Evolutionary conservation across 2,888 invertebrate species (phyloP), one percentile per base, ranked within the genome.

Genomic region (Clanis bilineata): DNA sequence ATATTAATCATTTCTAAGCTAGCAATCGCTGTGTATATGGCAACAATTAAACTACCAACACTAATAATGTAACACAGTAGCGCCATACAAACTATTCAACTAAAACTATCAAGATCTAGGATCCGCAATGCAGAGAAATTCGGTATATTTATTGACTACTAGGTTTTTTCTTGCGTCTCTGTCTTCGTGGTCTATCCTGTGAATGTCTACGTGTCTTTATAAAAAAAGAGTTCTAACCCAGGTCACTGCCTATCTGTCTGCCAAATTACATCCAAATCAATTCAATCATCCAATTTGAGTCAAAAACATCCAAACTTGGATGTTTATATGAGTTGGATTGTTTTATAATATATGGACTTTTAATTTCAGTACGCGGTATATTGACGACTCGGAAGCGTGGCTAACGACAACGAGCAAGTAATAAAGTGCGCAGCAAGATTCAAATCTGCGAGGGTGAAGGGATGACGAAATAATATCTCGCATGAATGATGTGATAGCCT

Each of bases 341-440:
- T n/a, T n/a, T n/a, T n/a, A n/a, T n/a, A n/a, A n/a, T n/a, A n/a
- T n/a, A n/a, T n/a, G n/a, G n/a, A 21, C 60, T 47, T 60, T 36
- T 54, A 54, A 51, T 36, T 47, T 57, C 32, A 25, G 41, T 7
- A 23, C 15, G 25, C 38, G 38, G 18, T 25, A 18, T 23, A 23
- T 58, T 58, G 58, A 51, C 45, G 55, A 59, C 65, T 61, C 58
- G 47, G 59, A 60, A 64, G 67, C 68, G 66, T 62, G 64, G 61
- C 63, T 58, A 56, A 61, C 45, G 63, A 68, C 66, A 66, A 80
- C 71, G 76, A 73, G 76, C 70, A 69, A 73, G 77, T 82, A 82
- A 84, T 84, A 83, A 87, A 86, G 79, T 83, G 78, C 73, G 79
- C 80, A 82, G 82, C 82, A 64, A 73, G 78, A 77, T 82, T 82